Evolutionary conservation across 2,888 invertebrate genomes (phyloP).

Genomic region (Nymphalis urticae): DNA sequence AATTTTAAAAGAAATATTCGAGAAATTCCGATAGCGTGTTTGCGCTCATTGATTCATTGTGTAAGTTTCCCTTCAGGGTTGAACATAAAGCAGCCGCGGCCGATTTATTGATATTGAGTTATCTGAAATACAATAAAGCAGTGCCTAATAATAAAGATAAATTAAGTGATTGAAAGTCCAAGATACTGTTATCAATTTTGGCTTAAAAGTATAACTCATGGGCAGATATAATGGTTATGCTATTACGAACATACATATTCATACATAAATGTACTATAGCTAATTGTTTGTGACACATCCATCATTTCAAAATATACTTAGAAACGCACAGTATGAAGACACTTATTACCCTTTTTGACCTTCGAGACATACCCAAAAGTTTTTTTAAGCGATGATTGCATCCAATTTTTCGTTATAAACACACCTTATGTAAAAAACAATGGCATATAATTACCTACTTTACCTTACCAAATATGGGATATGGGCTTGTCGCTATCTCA

Average conservation of each 20-base stretch:
- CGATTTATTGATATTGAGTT: constrained; percentile 19
- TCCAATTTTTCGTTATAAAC: constrained; percentile 43
- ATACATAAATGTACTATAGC: too few relatives aligned
- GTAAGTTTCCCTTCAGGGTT: constrained; percentile 32
- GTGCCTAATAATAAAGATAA: constrained; percentile 15
- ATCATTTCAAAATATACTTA: too few relatives aligned
- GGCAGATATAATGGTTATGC: background rate
- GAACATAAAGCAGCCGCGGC: constrained; percentile 23
- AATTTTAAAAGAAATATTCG: constrained; percentile 61
- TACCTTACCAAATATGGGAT: constrained; percentile 50
- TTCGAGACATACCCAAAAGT: constrained; percentile 5
- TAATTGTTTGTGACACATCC: too few relatives aligned
- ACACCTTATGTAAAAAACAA: constrained; percentile 54
- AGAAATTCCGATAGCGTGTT: constrained; percentile 55
- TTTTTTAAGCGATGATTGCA: constrained; percentile 10
- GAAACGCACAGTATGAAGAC: too few relatives aligned
- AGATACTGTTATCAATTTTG: background rate
- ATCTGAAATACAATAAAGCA: constrained; percentile 16
- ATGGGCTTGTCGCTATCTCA: constrained; percentile 58
- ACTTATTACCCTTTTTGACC: too few relatives aligned
- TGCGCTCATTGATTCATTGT: constrained; percentile 43
- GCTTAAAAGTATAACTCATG: background rate
- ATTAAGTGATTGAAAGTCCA: constrained; percentile 1
- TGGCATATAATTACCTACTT: constrained; percentile 55
- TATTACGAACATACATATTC: background rate